Base-by-base conservation (phyloP, 2,113 vertebrate species). In the Garra rufa region DNA sequence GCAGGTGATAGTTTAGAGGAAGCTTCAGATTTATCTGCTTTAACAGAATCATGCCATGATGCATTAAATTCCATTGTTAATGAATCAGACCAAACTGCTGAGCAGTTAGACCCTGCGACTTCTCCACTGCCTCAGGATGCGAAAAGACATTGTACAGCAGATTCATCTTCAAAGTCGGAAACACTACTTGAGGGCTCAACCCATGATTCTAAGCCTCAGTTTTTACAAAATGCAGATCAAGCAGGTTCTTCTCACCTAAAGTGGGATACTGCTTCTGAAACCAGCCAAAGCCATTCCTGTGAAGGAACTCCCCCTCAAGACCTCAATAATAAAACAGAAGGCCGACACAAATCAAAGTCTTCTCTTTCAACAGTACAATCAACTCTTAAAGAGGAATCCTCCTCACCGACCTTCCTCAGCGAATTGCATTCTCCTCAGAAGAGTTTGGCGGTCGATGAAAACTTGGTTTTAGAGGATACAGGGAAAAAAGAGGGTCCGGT, bases 371-470 rank as follows among this genome's bases (percentile, higher is more conserved):
- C 89, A 84, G 85, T 88, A 83, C 76, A 90, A 30, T 87, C 83
- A 10, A 43, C 88, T 43, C 81, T 86, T 83, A 76, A 73, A 21
- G 76, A 83, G 43, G 87, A 91, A 57, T 76, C 95, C 4, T 92
- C 93, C 26, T 93, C 95, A 26, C 90, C 91, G 0, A 92, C 75
- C 3, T 81, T 87, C 24, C 52, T 91, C 57, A 93, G 93, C 38
- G 59, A 63, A 76, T 21, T 34, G 34, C 86, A 75, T 61, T 59
- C 65, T 24, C 48, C 17, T 88, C 85, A 63, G 41, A 80, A 3
- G 80, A 87, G 70, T 55, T 69, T 21, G 10, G 82, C 61, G 38
- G 38, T 21, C 9, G 57, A 71, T n/a, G 15, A 82, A 19, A 61
- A 41, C 21, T 6, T 70, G 10, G 46, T 77, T 69, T 75, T 55